Evolutionary conservation across 2,797 vertebrate genomes (phyloP).

Genomic region (Melanotaenia parkinsoni): DNA sequence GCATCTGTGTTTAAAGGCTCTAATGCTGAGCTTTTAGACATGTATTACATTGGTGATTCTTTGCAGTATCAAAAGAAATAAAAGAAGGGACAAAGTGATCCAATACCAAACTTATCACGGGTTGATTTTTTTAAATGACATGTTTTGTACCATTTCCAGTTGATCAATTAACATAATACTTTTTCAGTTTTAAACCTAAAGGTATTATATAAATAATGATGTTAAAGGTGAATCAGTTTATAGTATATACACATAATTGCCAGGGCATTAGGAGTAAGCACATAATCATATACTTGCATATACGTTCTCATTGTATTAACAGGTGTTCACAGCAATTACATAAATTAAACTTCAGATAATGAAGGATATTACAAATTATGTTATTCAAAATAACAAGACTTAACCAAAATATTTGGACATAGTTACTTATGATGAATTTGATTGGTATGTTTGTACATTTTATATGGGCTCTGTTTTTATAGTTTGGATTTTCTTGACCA

Average conservation of each 20-base stretch:
- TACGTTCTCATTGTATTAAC: not conserved
- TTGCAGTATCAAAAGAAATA: constrained; percentile 56
- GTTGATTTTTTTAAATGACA: not conserved
- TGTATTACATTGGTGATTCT: constrained; percentile 46
- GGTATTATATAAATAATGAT: not conserved
- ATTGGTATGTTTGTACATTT: not conserved
- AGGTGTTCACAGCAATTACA: not conserved
- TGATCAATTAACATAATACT: not conserved
- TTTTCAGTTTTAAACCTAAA: not conserved
- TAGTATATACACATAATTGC: not conserved
- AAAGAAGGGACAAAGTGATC: constrained; percentile 38
- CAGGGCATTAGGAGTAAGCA: not conserved
- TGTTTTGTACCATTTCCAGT: not conserved
- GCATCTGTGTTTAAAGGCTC: constrained; percentile 42
- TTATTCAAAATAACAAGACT: no score
- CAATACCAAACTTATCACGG: not conserved
- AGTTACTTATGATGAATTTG: no score
- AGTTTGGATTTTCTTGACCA: not conserved
- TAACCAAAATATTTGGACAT: no score
- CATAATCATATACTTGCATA: not conserved
- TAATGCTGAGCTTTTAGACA: constrained; percentile 69
- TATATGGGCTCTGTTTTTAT: not conserved
- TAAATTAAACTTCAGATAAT: not conserved
- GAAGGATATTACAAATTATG: no score
- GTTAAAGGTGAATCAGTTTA: not conserved